Conservation (phyloP, 2,888 invertebrate genomes). For the Melieria omissa region DNA sequence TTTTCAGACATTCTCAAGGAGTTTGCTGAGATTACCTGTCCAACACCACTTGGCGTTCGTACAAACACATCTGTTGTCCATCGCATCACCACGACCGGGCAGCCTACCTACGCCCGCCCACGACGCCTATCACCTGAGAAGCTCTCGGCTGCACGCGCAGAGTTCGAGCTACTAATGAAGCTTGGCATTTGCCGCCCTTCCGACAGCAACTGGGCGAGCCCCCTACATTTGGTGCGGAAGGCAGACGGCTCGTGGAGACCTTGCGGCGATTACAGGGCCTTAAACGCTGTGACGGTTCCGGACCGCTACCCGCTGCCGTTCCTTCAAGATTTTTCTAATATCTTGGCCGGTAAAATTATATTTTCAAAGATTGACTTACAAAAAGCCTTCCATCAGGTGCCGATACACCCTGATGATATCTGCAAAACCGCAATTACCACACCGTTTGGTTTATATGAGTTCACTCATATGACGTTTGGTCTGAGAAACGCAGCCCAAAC, state of each 20-base stretch:
- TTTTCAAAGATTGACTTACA: slow-evolving; percentile 32
- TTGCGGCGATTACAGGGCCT: slow-evolving; percentile 40
- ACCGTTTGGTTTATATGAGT: slow-evolving; percentile 4
- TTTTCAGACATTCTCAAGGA: background rate
- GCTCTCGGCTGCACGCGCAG: slow-evolving; percentile 40
- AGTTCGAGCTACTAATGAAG: slow-evolving; percentile 44
- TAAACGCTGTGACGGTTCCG: slow-evolving; percentile 29
- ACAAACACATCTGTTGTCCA: background rate
- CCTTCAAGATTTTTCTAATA: slow-evolving; percentile 23
- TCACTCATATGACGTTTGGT: slow-evolving; percentile 47
- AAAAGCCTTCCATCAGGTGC: slow-evolving; percentile 32
- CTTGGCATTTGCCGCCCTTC: slow-evolving; percentile 63
- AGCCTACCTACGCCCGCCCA: slow-evolving; percentile 32
- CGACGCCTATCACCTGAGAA: slow-evolving; percentile 53
- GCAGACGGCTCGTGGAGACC: slow-evolving; percentile 35
- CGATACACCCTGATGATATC: slow-evolving; percentile 23
- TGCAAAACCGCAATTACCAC: slow-evolving; percentile 27
- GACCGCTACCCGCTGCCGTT: slow-evolving; percentile 29
- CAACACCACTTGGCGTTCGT: background rate
- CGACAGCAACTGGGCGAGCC: slow-evolving; percentile 63
- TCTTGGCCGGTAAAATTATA: slow-evolving; percentile 19
- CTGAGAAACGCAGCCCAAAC: slow-evolving; percentile 36
- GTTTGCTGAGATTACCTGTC: background rate
- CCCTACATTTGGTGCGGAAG: slow-evolving; percentile 55
- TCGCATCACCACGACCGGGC: slow-evolving; percentile 26